Evolutionary conservation across 1,140 invertebrate species (phyloP).

Genomic region (Hesperophylax magnus): DNA sequence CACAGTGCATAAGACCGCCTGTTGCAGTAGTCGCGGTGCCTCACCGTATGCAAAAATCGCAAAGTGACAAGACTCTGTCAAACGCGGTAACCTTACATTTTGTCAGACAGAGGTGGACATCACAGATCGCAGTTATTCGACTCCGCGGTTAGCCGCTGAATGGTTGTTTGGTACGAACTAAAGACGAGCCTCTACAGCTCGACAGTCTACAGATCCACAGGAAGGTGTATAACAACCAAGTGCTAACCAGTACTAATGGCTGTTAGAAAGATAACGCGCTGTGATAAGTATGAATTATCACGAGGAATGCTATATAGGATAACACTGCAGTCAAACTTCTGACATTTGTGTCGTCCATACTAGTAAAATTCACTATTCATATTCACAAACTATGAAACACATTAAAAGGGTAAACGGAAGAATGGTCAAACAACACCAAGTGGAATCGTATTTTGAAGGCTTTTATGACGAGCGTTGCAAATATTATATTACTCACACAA

Average conservation of each 20-base stretch:
- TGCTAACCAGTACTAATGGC: not conserved
- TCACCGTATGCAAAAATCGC: no score
- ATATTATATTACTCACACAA: no score
- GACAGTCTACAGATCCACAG: no score
- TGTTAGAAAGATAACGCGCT: conserved; percentile 1
- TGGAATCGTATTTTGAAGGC: no score
- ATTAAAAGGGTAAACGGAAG: no score
- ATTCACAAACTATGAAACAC: no score
- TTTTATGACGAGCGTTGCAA: no score
- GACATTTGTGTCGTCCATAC: no score
- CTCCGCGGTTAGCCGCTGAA: not conserved
- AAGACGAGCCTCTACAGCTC: not conserved
- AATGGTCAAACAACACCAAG: no score
- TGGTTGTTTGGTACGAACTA: not conserved
- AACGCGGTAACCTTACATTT: not conserved
- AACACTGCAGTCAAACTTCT: no score
- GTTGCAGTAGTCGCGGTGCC: not conserved
- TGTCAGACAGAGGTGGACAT: not conserved
- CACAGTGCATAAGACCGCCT: not conserved
- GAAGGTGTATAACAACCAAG: not conserved
- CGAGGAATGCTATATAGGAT: not conserved
- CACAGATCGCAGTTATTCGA: not conserved
- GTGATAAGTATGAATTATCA: not conserved
- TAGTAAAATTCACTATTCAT: no score
- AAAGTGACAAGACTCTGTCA: not conserved